Conservation (phyloP, 2,888 invertebrate genomes). For the Doris montereyensis region DNA sequence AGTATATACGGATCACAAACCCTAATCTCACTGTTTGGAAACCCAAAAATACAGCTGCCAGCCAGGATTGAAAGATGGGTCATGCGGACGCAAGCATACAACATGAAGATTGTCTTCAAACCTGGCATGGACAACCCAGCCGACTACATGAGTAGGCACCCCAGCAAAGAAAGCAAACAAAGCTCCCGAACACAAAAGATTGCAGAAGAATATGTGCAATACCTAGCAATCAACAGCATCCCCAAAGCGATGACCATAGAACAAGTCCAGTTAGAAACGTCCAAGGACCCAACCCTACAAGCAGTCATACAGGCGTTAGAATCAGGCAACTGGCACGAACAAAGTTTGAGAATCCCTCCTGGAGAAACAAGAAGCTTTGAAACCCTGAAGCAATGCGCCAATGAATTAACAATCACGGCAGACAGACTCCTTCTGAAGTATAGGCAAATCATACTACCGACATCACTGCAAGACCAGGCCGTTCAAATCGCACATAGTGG, state of each 20-base stretch:
- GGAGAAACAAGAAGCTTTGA: not conserved
- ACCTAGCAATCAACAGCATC: not conserved
- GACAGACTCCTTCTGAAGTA: constrained; percentile 20
- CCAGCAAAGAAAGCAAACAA: constrained; percentile 18
- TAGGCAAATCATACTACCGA: constrained; percentile 37
- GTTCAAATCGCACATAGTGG: constrained; percentile 48
- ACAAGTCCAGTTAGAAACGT: constrained; percentile 32
- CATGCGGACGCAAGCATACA: constrained; percentile 49
- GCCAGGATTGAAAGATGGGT: constrained; percentile 50
- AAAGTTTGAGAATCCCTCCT: not conserved
- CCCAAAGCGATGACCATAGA: not conserved
- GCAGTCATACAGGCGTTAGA: no score
- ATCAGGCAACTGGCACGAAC: no score
- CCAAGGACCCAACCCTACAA: not conserved
- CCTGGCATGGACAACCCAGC: constrained; percentile 53
- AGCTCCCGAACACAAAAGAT: constrained; percentile 26
- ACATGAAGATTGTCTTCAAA: constrained; percentile 45
- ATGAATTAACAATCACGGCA: constrained; percentile 24
- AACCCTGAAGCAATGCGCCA: not conserved
- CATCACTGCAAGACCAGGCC: constrained; percentile 35
- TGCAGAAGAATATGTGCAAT: not conserved
- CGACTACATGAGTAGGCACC: constrained; percentile 51
- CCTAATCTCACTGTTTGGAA: constrained; percentile 48
- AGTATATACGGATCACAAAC: constrained; percentile 52
- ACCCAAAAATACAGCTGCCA: constrained; percentile 43